Conservation (phyloP, 2,797 vertebrate species). For the Galagoides demidoff region DNA sequence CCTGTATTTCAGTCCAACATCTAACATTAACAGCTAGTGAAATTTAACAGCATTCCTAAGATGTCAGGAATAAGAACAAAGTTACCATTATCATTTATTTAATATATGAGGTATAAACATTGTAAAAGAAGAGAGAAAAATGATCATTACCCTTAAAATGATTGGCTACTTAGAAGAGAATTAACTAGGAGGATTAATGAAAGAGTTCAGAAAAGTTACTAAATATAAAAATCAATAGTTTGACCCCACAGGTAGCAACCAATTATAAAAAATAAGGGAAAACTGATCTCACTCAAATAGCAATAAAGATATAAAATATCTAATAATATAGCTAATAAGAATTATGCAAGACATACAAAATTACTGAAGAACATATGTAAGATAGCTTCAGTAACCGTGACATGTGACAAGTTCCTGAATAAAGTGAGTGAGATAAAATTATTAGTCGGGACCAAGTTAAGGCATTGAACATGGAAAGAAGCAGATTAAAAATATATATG, state of each 20-base stretch:
- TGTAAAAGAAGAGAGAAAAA: slow-evolving; percentile 46
- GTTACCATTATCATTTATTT: slow-evolving; percentile 52
- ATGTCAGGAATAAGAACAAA: slow-evolving; percentile 52
- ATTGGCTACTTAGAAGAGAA: slow-evolving; percentile 61
- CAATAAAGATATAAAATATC: slow-evolving; percentile 34
- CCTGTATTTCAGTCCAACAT: slow-evolving; percentile 40
- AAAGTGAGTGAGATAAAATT: not conserved
- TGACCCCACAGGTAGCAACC: not conserved
- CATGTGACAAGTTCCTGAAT: slow-evolving; percentile 26
- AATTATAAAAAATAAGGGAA: slow-evolving; percentile 31
- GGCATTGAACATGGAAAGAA: slow-evolving; percentile 12
- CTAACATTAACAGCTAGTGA: slow-evolving; percentile 59
- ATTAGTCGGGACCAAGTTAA: slow-evolving; percentile 10
- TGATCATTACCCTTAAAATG: slow-evolving; percentile 47
- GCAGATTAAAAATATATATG: not conserved
- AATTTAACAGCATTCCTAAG: slow-evolving; percentile 58
- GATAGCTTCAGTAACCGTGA: slow-evolving; percentile 39
- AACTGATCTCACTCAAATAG: slow-evolving; percentile 31
- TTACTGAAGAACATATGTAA: slow-evolving; percentile 9
- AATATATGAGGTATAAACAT: slow-evolving; percentile 51
- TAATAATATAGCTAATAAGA: slow-evolving; percentile 50
- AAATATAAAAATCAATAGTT: slow-evolving; percentile 55
- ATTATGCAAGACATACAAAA: slow-evolving; percentile 32
- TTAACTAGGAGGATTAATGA: slow-evolving; percentile 40
- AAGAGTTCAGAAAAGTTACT: slow-evolving; percentile 54